A percentile compares a stretch with the other conserved stretches of the same genome.
These are phyloP conservation scores for Creontiades dilutus DNA, from an alignment of 2,888 invertebrate species.

Conservation along the genomic window DNA sequence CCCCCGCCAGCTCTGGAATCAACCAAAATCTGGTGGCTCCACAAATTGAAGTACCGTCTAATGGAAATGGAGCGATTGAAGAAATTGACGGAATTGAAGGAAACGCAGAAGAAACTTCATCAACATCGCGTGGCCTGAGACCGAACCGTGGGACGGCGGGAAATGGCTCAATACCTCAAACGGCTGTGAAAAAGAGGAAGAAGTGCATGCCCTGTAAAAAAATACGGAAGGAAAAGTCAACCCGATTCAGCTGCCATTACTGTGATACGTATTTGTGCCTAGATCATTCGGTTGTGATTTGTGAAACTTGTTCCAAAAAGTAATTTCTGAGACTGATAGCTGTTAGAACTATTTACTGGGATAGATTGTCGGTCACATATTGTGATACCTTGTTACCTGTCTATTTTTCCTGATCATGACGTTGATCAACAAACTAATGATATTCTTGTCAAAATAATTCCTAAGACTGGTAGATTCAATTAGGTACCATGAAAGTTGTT, in stretches of 20 bases:
- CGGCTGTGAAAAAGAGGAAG: not conserved
- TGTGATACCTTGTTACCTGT: too few relatives aligned
- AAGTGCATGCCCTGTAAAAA: not conserved
- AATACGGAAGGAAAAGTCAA: not conserved
- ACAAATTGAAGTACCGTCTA: not conserved
- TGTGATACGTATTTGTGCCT: constrained; percentile 1
- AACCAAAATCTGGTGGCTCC: not conserved
- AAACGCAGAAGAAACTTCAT: not conserved
- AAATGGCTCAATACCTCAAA: not conserved
- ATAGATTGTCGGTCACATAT: too few relatives aligned
- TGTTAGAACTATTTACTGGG: too few relatives aligned
- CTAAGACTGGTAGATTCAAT: too few relatives aligned
- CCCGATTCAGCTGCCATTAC: not conserved
- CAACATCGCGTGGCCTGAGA: not conserved
- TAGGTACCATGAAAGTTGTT: too few relatives aligned
- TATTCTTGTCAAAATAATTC: too few relatives aligned
- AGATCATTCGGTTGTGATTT: not conserved
- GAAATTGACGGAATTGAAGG: not conserved
- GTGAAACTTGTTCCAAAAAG: not conserved
- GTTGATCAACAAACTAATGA: too few relatives aligned
- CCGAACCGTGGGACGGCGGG: not conserved
- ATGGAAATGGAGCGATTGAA: not conserved
- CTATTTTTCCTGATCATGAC: too few relatives aligned
- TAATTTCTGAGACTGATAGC: too few relatives aligned
- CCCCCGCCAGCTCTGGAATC: not conserved